These are phyloP conservation scores for Oryzaephilus surinamensis DNA, from an alignment of 1,140 invertebrate genomes.

Conservation along the genomic window DNA sequence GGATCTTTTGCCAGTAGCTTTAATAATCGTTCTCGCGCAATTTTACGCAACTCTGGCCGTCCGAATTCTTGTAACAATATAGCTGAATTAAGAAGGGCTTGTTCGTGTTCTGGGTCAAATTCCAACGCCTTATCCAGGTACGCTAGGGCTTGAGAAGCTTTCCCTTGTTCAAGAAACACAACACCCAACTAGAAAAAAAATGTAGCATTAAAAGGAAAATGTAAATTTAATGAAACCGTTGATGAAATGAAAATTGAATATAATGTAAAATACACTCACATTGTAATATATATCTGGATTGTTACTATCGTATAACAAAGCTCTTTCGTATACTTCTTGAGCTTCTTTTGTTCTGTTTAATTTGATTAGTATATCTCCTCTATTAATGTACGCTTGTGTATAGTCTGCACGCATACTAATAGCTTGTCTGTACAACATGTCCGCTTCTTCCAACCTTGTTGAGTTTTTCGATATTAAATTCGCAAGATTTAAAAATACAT, in stretches of 20 bases:
- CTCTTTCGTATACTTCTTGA: constrained; percentile 87
- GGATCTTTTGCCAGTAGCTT: constrained; percentile 69
- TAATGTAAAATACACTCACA: constrained; percentile 51
- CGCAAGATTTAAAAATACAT: constrained; percentile 91
- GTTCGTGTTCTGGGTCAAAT: constrained; percentile 88
- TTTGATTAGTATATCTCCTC: constrained; percentile 92
- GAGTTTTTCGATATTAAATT: constrained; percentile 91
- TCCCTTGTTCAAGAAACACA: constrained; percentile 85
- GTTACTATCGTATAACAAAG: constrained; percentile 82
- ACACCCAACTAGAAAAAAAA: constrained; percentile 68
- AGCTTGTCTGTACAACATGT: constrained; percentile 84
- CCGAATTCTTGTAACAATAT: constrained; percentile 86
- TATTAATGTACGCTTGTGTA: constrained; percentile 93
- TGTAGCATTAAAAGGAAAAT: too few relatives aligned
- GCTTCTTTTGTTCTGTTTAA: constrained; percentile 91
- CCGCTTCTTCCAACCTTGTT: constrained; percentile 84
- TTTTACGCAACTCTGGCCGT: constrained; percentile 61
- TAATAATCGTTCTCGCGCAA: constrained; percentile 67
- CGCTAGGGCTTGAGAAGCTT: constrained; percentile 77
- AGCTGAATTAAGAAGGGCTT: constrained; percentile 89
- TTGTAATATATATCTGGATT: constrained; percentile 98
- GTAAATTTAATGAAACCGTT: too few relatives aligned
- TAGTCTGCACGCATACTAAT: constrained; percentile 97
- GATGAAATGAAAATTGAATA: too few relatives aligned
- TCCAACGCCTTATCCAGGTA: constrained; percentile 90